Evolutionary conservation across 2,113 vertebrate species (phyloP), one percentile per base, ranked within the genome.

Genomic region (Dolichallabes microphthalmus): DNA sequence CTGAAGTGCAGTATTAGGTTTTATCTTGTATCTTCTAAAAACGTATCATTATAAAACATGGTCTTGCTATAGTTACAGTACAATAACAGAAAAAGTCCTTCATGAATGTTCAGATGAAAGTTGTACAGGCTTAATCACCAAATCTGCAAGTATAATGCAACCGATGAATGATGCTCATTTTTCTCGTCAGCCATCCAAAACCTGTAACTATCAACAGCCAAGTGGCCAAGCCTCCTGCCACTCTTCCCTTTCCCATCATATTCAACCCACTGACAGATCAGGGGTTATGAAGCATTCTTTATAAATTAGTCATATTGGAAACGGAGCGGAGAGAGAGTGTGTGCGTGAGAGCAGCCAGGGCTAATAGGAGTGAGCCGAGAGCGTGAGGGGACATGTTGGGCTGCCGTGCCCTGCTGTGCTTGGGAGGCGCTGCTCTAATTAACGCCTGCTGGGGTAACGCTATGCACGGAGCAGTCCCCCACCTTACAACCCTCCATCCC

Each of bases 301-400:
- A 88, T 86, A 89, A 89, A 90, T 93, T 92, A 94, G 90, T 94
- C 94, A 94, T 87, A 87, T 77, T 87, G 69, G 74, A 85, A 91
- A 68, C 3, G 30, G 74, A 90, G 90, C 73, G 20, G 3, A 12
- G 85, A 12, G 85, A 91, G 87, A 89, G 85, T 83, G 66, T 75
- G 85, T 86, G 85, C 64, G 84, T 85, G 83, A 73, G 78, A 91
- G 57, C 79, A 75, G 77, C 27, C 79, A 55, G 89, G 30, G 50
- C 87, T 57, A 88, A 82, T 90, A 87, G 82, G 89, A 89, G 52
- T 84, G 88, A 83, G 88, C 78, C 52, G 53, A 58, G 87, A 91
- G 91, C 93, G 57, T 94, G 94, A 95, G 92, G 89, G 85, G 91
- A 94, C 94, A 93, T 93, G 94, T 92, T 75, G 87, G 86, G 88